A percentile compares a stretch with the other conserved stretches of the same genome.
These are phyloP conservation scores for Xiphias gladius DNA, from an alignment of 2,113 vertebrate genomes.

Conservation along the genomic window DNA sequence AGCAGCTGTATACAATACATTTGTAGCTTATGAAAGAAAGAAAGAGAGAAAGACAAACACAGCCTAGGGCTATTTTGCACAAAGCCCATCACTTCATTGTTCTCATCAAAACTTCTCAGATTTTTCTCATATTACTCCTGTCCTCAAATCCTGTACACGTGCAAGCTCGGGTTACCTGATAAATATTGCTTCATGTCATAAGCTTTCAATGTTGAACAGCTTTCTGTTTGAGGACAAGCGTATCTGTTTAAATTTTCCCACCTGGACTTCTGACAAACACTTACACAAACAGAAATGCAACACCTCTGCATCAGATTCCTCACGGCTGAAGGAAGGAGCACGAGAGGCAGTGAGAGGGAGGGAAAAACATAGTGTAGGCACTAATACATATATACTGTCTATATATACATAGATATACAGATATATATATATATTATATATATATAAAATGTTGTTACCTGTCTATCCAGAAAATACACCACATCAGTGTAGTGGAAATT, in stretches of 20 bases:
- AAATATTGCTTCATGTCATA: constrained; percentile 22
- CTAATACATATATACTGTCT: not conserved
- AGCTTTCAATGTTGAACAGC: constrained; percentile 16
- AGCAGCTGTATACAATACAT: not conserved
- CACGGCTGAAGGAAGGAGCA: constrained; percentile 69
- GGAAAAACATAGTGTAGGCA: constrained; percentile 17
- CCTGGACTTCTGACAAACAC: constrained; percentile 68
- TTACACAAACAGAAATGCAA: constrained; percentile 80
- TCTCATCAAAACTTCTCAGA: constrained; percentile 4
- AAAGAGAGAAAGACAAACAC: constrained; percentile 8
- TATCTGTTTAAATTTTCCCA: constrained; percentile 63
- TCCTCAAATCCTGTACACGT: constrained; percentile 15
- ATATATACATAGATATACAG: not conserved
- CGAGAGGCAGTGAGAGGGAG: constrained; percentile 28
- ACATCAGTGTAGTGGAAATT: constrained; percentile 41
- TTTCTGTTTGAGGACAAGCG: constrained; percentile 52
- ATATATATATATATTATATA: not conserved
- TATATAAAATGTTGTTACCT: constrained; percentile 30
- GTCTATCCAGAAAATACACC: constrained; percentile 23
- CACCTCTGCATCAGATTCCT: constrained; percentile 84
- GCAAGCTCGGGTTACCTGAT: constrained; percentile 4
- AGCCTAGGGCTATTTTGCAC: constrained; percentile 16
- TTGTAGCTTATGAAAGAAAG: not conserved
- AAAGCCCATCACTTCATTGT: constrained; percentile 7
- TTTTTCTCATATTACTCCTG: not conserved